Conservation (phyloP, 2,113 vertebrate species). For the Prietella phreatophila region DNA sequence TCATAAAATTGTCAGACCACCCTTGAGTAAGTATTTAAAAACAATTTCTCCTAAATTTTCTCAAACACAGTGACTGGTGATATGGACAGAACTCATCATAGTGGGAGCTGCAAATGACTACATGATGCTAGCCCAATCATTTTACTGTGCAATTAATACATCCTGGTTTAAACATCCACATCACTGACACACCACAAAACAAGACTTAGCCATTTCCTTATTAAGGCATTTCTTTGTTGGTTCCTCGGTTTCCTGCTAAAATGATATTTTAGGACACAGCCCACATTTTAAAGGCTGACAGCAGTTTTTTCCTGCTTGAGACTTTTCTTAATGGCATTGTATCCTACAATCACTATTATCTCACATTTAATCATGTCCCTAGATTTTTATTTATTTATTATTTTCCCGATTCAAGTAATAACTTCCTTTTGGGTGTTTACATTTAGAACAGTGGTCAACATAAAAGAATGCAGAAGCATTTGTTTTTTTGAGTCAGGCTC, state of each 20-base stretch:
- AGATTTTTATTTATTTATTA: constrained; percentile 45
- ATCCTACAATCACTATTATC: constrained; percentile 45
- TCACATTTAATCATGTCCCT: constrained; percentile 56
- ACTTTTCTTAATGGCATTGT: constrained; percentile 21
- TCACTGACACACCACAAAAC: background rate
- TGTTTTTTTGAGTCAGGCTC: background rate
- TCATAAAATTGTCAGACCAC: background rate
- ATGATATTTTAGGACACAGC: background rate
- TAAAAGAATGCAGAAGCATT: constrained; percentile 55
- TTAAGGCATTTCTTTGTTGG: constrained; percentile 11
- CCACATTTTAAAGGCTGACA: background rate
- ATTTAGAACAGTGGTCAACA: constrained; percentile 46
- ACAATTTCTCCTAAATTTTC: background rate
- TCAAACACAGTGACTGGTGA: background rate
- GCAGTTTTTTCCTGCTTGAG: constrained; percentile 19
- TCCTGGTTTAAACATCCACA: background rate
- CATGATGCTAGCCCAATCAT: background rate
- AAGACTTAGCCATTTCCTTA: background rate
- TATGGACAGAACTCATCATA: background rate
- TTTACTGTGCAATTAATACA: background rate
- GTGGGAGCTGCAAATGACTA: background rate
- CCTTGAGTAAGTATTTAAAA: background rate
- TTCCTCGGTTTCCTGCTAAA: background rate
- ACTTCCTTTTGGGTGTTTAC: constrained; percentile 67
- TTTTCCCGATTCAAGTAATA: constrained; percentile 52